A percentile compares a stretch with the other conserved stretches of the same genome.
Conservation (phyloP, 2,113 vertebrate genomes). For the Scopus umbretta region DNA sequence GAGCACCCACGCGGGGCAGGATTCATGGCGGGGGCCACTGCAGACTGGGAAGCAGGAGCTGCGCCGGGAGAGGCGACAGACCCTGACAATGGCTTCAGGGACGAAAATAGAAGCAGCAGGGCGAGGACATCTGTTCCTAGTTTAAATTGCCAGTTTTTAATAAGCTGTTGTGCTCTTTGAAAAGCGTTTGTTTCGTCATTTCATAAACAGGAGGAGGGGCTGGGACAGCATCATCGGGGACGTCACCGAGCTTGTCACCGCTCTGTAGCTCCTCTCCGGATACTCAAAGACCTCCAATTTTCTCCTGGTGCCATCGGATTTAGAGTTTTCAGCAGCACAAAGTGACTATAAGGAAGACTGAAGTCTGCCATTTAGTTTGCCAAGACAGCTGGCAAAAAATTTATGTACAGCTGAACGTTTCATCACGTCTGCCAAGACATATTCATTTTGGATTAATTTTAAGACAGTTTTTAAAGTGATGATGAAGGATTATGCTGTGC, state of each 20-base stretch:
- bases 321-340: not conserved
- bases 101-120: not conserved
- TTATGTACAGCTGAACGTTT: not conserved
- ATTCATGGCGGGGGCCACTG: accelerated
- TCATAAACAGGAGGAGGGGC: not conserved
- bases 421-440: slow-evolving; percentile 18
- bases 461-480: slow-evolving; percentile 1
- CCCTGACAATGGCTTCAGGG: not conserved
- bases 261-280: not conserved
- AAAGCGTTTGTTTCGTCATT: not conserved
- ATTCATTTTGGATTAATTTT: slow-evolving; percentile 18
- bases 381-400: slow-evolving; percentile 14
- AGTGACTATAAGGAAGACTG: not conserved
- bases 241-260: not conserved
- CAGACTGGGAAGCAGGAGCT: not conserved
- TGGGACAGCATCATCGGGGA: accelerated
- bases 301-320: not conserved
- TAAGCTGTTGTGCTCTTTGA: slow-evolving; percentile 9
- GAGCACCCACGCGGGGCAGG: not conserved
- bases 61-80: accelerated
- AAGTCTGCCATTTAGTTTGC: slow-evolving; percentile 8
- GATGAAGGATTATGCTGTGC: not conserved
- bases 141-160: slow-evolving; percentile 9
- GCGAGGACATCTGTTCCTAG: slow-evolving; percentile 16
- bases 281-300: not conserved